Evolutionary conservation across 2,888 invertebrate genomes (phyloP).

Genomic region (Troides aeacus): DNA sequence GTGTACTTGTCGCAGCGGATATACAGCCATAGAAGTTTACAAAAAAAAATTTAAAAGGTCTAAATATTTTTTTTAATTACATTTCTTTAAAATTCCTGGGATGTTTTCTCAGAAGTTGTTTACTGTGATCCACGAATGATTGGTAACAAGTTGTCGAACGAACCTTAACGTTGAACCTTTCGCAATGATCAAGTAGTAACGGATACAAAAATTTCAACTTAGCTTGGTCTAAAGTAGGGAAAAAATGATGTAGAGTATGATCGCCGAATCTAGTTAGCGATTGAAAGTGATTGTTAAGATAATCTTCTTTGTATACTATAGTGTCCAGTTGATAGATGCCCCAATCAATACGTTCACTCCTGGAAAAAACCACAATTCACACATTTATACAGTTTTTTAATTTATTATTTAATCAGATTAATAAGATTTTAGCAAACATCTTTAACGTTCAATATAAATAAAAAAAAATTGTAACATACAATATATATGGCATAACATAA

Average conservation of each 20-base stretch:
- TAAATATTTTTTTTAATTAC: too few relatives aligned
- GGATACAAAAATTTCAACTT: conserved; percentile 84
- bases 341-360: conserved; percentile 83
- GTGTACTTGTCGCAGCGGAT: too few relatives aligned
- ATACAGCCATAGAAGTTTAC: too few relatives aligned
- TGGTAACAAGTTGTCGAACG: conserved; percentile 78
- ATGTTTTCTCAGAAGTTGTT: conserved; percentile 62
- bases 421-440: too few relatives aligned
- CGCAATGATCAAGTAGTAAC: conserved; percentile 81
- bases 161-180: conserved; percentile 80
- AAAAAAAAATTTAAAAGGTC: too few relatives aligned
- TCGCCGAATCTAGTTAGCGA: conserved; percentile 87
- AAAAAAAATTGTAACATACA: too few relatives aligned
- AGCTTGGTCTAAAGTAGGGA: conserved; percentile 89
- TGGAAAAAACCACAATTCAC: conserved; percentile 47
- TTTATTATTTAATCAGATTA: too few relatives aligned
- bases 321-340: conserved; percentile 88
- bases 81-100: conserved; percentile 54
- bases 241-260: conserved; percentile 88
- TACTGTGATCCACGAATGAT: conserved; percentile 84
- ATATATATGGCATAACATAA: too few relatives aligned
- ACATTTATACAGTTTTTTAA: too few relatives aligned
- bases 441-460: too few relatives aligned
- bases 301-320: conserved; percentile 84
- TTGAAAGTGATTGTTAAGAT: conserved; percentile 82